A percentile compares a stretch with the other conserved stretches of the same genome.
Conservation (phyloP, 37 sponge, comb jelly and placozoan species). For the Amphimedon queenslandica region DNA sequence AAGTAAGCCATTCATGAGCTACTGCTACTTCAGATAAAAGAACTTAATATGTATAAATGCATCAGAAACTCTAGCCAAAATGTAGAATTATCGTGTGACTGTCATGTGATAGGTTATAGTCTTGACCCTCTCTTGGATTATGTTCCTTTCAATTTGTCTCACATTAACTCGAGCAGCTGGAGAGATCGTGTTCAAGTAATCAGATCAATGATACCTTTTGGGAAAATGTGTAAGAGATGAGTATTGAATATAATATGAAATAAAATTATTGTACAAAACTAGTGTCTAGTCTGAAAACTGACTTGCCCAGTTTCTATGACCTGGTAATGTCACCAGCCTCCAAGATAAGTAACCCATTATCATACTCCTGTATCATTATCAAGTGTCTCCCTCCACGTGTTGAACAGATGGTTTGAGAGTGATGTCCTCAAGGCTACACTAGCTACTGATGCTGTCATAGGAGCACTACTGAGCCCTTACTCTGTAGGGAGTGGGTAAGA, state of each 20-base stretch:
- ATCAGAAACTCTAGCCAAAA: too few relatives aligned
- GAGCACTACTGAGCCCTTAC: constrained; percentile 81
- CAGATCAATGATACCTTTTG: constrained; percentile 23
- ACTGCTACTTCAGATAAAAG: too few relatives aligned
- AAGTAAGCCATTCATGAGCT: constrained; percentile 44
- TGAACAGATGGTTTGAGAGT: constrained; percentile 94
- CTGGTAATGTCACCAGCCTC: constrained; percentile 76
- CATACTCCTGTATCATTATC: neutral
- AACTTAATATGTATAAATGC: too few relatives aligned
- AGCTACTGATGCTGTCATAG: constrained; percentile 95
- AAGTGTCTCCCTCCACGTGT: constrained; percentile 24
- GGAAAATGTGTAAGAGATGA: constrained; percentile 39
- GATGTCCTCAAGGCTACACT: constrained; percentile 88
- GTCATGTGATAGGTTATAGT: constrained; percentile 52
- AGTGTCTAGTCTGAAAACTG: constrained; percentile 6
- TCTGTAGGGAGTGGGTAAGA: constrained; percentile 87
- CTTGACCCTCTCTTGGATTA: constrained; percentile 68
- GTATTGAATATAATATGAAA: too few relatives aligned
- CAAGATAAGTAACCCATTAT: constrained; percentile 50
- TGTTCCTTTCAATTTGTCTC: constrained; percentile 50
- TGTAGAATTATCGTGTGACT: too few relatives aligned
- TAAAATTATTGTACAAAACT: too few relatives aligned
- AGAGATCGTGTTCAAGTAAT: constrained; percentile 9
- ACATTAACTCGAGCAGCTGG: constrained; percentile 10
- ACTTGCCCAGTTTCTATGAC: constrained; percentile 67